These are phyloP conservation scores for Macrophya annulata DNA, from an alignment of 2,888 invertebrate genomes.

Conservation along the genomic window DNA sequence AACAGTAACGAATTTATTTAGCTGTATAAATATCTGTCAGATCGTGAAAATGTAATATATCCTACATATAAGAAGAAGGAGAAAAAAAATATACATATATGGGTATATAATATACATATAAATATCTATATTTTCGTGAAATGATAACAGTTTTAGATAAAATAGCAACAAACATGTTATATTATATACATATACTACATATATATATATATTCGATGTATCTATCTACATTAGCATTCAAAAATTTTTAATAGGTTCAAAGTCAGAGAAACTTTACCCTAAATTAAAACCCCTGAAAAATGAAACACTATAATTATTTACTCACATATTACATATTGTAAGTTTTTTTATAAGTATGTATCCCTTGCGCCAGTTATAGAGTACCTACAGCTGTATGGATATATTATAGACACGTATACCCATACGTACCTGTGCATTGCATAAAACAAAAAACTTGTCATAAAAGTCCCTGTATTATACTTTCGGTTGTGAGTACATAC, in stretches of 20 bases:
- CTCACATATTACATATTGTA: too few species aligned
- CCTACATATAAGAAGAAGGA: neutral
- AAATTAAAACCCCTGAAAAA: too few species aligned
- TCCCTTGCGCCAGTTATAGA: too few species aligned
- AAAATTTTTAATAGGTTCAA: too few species aligned
- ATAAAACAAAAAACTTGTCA: neutral
- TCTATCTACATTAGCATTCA: too few species aligned
- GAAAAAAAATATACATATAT: neutral
- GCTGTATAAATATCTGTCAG: conserved; percentile 24
- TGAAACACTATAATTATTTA: too few species aligned
- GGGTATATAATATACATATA: neutral
- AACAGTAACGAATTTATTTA: conserved; percentile 23
- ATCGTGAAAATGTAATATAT: neutral
- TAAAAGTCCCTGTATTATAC: conserved; percentile 6
- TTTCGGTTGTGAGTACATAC: conserved; percentile 5
- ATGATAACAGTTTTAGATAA: neutral
- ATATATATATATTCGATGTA: too few species aligned
- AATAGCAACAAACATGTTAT: too few species aligned
- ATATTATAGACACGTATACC: neutral
- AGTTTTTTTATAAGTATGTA: too few species aligned
- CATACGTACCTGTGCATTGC: neutral
- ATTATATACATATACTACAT: too few species aligned
- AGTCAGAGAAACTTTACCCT: too few species aligned
- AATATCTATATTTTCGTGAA: neutral
- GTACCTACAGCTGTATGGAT: too few species aligned